Conservation (phyloP, 2,797 vertebrate species). For the Acanthurus tractus region DNA sequence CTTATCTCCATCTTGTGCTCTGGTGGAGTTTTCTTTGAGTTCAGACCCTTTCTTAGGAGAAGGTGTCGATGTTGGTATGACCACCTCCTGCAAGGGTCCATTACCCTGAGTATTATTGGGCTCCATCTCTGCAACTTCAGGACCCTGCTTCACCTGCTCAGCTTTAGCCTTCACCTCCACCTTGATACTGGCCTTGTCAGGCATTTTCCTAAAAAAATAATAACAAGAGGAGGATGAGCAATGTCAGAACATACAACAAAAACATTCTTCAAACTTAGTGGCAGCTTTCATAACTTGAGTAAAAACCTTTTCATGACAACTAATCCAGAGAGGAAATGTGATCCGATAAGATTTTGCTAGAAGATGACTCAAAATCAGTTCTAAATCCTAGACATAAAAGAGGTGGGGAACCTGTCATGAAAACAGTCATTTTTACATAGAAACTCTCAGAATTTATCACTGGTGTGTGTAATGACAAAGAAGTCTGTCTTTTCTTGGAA, state of each 20-base stretch:
- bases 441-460: slow-evolving; percentile 1
- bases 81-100: slow-evolving; percentile 54
- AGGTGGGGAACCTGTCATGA: slow-evolving; percentile 1
- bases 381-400: background rate
- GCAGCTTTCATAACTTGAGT: background rate
- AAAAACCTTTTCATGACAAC: background rate
- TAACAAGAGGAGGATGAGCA: slow-evolving; percentile 27
- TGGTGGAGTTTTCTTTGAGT: slow-evolving; percentile 23
- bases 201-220: slow-evolving; percentile 49
- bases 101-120: slow-evolving; percentile 68
- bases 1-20: slow-evolving; percentile 26
- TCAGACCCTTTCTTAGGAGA: slow-evolving; percentile 26
- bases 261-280: background rate
- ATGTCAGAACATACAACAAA: background rate
- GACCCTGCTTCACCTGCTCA: slow-evolving; percentile 37
- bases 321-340: background rate
- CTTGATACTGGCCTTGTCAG: slow-evolving; percentile 5
- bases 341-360: background rate
- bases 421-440: background rate
- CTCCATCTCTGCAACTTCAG: slow-evolving; percentile 39
- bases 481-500: slow-evolving; percentile 11
- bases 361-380: background rate
- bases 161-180: slow-evolving; percentile 12
- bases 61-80: background rate
- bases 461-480: slow-evolving; percentile 9